phyloP scores from a whole-genome alignment of 2,113 vertebrate species.

The Alaudala cheleensis region DNA sequence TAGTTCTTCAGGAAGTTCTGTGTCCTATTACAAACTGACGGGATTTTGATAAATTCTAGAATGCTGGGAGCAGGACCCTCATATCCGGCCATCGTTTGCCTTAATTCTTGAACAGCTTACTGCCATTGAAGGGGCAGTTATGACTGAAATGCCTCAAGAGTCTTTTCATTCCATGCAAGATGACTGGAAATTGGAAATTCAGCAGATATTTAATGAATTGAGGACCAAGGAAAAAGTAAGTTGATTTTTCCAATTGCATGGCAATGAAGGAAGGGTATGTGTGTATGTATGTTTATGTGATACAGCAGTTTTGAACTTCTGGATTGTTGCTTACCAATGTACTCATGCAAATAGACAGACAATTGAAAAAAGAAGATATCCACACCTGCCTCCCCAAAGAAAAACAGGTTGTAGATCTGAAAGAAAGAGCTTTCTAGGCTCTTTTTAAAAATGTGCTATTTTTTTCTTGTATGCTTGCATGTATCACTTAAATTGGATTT shows the following conservation, averaged over 20 bases:
- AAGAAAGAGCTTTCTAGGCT: not conserved
- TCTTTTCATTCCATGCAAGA: slow-evolving; percentile 99
- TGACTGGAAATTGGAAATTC: slow-evolving; percentile 97
- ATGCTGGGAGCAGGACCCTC: slow-evolving; percentile 97
- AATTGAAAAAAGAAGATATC: not conserved
- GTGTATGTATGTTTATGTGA: not conserved
- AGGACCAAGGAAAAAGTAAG: slow-evolving; percentile 95
- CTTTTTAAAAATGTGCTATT: rapidly evolving
- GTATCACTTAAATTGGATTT: not conserved
- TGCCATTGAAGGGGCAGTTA: slow-evolving; percentile 89
- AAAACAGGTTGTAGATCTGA: not conserved
- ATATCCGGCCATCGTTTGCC: slow-evolving; percentile 91
- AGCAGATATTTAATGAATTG: slow-evolving; percentile 95
- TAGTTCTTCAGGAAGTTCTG: not conserved
- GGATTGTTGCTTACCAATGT: not conserved
- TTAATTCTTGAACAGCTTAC: slow-evolving; percentile 93
- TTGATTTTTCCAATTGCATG: not conserved
- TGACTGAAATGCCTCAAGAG: slow-evolving; percentile 94
- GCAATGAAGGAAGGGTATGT: not conserved
- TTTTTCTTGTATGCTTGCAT: not conserved
- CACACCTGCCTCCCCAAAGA: not conserved
- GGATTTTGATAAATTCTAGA: slow-evolving; percentile 76
- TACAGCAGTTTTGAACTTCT: not conserved
- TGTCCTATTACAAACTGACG: not conserved
- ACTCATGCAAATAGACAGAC: not conserved